A percentile compares a stretch with the other conserved stretches of the same genome.
phyloP scores from a whole-genome alignment of 1,140 invertebrate genomes.

The Drosophila mauritiana region DNA sequence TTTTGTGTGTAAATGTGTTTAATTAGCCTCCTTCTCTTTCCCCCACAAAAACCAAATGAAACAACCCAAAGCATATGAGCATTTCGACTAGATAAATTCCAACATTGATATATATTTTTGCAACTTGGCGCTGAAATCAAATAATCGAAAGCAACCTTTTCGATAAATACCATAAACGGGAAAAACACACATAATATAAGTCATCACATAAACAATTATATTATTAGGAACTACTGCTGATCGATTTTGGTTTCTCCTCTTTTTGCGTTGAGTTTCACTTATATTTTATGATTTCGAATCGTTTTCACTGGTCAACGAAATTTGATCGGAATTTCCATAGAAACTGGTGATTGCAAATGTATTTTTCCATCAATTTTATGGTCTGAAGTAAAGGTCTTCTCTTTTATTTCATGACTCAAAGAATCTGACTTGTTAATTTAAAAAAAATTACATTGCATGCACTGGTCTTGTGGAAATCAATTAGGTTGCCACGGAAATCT shows the following conservation, averaged over 20 bases:
- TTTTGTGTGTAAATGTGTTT: constrained; percentile 46
- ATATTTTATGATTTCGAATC: constrained; percentile 27
- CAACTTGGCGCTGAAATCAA: constrained; percentile 84
- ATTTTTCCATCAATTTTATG: neutral
- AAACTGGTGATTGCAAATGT: neutral
- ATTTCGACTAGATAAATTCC: constrained; percentile 60
- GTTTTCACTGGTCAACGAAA: constrained; percentile 17
- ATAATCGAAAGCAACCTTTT: constrained; percentile 61
- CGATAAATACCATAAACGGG: constrained; percentile 42
- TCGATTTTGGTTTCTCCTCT: constrained; percentile 25
- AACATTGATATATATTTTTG: constrained; percentile 55
- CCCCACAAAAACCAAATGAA: constrained; percentile 5
- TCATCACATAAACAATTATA: constrained; percentile 24
- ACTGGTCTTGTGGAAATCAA: neutral
- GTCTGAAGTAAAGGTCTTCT: too few relatives aligned
- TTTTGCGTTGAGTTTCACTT: constrained; percentile 28
- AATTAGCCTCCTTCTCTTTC: constrained; percentile 20
- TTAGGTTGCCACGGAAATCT: neutral
- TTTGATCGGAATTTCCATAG: neutral
- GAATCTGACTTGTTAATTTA: too few relatives aligned
- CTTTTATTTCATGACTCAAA: too few relatives aligned
- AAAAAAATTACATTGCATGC: neutral
- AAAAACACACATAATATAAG: constrained; percentile 59
- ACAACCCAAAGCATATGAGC: constrained; percentile 29
- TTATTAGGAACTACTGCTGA: constrained; percentile 28